Evolutionary conservation across 2,888 invertebrate genomes (phyloP), one percentile per base, ranked within the genome.

Genomic region (Acleris laterana): DNA sequence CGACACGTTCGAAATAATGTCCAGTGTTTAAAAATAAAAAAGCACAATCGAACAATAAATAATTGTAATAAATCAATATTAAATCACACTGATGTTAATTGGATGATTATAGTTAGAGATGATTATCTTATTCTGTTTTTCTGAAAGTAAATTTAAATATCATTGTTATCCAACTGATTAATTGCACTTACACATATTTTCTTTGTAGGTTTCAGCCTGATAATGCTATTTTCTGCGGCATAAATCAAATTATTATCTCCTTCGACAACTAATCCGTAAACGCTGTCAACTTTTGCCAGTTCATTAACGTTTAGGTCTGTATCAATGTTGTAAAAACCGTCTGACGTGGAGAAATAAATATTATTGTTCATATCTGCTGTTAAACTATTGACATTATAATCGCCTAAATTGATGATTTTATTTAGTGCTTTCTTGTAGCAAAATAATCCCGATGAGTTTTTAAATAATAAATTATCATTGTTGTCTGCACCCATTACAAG

Each of bases 391-490:
- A 74, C 61, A 17, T 68, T 62, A 22, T 73, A 69, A 5, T 75
- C 63, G n/a, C 72, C 76, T 16, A 77, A 3, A 17, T 64, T 17
- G 3, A 38, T 7, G 1, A 69, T 64, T 17, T 49, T 25, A 0
- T 25, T 38, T 13, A 52, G 61, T 16, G 22, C 57, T 68, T 74
- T 78, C 2, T 69, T 71, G 17, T 75, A 75, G 5, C 64, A 52
- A 65, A 76, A 84, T 0, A 81, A 57, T 42, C 85, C 85, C 28
- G 81, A 76, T 19, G 80, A 77, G 62, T 85, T 85, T 0, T 69
- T 72, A 63, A 77, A 83, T 25, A 76, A 71, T 42, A 78, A 62
- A 57, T 78, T 75, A 2, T 76, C 53, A 6, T 77, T 62, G 3
- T 71, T 77, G 42, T 77, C 79, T 0, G 78, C 72, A 46, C 77